Conservation (phyloP, 2,113 vertebrate genomes). For the Microcebus lehilahytsara region DNA sequence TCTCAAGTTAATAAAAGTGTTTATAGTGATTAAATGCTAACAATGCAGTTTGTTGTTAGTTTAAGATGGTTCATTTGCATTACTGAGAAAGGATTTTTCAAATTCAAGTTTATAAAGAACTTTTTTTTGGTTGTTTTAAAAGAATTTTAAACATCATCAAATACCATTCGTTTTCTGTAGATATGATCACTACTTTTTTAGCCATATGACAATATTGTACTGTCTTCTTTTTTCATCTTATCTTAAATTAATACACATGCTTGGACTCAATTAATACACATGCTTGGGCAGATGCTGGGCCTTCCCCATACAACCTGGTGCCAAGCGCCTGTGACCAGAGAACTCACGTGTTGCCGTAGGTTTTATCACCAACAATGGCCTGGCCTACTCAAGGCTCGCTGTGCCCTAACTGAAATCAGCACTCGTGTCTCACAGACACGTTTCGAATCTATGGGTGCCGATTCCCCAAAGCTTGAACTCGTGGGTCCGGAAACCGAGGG, state of each 20-base stretch:
- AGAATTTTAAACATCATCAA: not conserved
- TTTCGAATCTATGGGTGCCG: not conserved
- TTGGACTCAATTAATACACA: not conserved
- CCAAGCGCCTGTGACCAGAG: too few relatives aligned
- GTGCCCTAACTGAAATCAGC: not conserved
- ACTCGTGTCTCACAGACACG: not conserved
- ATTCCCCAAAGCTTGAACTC: not conserved
- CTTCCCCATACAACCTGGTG: not conserved
- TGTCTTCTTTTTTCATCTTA: not conserved
- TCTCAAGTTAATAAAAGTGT: not conserved
- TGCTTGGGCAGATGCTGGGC: not conserved
- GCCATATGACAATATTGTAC: not conserved
- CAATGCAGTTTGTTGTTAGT: not conserved
- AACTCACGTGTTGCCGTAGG: not conserved
- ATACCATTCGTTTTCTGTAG: not conserved
- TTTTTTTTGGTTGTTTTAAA: not conserved
- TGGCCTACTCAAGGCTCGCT: not conserved
- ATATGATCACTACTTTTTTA: not conserved
- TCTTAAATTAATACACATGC: not conserved
- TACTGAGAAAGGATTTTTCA: not conserved
- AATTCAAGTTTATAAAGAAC: not conserved
- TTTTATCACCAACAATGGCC: not conserved
- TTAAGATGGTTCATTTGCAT: not conserved
- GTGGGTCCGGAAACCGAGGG: not conserved
- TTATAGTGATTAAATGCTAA: not conserved